Conservation (phyloP, 1,140 invertebrate species). For the Pectinophora gossypiella region DNA sequence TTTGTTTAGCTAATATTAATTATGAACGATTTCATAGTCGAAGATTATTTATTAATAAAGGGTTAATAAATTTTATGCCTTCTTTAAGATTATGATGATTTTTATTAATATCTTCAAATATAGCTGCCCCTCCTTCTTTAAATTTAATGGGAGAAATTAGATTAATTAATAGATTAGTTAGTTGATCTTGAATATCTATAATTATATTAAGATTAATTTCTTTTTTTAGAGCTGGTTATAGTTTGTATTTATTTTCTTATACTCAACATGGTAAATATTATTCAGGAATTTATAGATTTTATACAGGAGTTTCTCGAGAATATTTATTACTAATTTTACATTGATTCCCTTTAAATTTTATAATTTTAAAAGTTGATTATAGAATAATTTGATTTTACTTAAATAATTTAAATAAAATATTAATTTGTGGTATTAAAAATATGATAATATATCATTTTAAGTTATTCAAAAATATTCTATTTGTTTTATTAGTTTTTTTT, state of each 20-base stretch:
- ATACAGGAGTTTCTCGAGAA: slow-evolving; percentile 62
- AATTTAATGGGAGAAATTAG: slow-evolving; percentile 76
- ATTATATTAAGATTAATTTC: slow-evolving; percentile 70
- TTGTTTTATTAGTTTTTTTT: slow-evolving; percentile 78
- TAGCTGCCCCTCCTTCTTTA: slow-evolving; percentile 62
- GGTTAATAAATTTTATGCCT: slow-evolving; percentile 67
- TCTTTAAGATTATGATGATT: slow-evolving; percentile 77
- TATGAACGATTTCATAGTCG: slow-evolving; percentile 76
- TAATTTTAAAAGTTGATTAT: slow-evolving; percentile 75
- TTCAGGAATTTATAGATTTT: slow-evolving; percentile 59
- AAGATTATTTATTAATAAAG: slow-evolving; percentile 68
- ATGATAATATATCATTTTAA: slow-evolving; percentile 68
- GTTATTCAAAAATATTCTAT: slow-evolving; percentile 63
- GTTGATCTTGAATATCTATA: slow-evolving; percentile 63
- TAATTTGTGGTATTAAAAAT: slow-evolving; percentile 71
- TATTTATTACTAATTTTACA: slow-evolving; percentile 78
- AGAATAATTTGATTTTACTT: slow-evolving; percentile 70
- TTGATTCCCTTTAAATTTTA: slow-evolving; percentile 78
- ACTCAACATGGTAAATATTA: slow-evolving; percentile 74
- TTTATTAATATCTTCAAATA: slow-evolving; percentile 75
- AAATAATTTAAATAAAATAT: slow-evolving; percentile 64
- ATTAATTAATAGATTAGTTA: slow-evolving; percentile 76
- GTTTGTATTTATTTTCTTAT: slow-evolving; percentile 75
- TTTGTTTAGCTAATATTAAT: slow-evolving; percentile 80
- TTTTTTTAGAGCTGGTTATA: slow-evolving; percentile 69